Conservation (phyloP, 1,140 invertebrate species). For the Lepidotrigona ventralis region DNA sequence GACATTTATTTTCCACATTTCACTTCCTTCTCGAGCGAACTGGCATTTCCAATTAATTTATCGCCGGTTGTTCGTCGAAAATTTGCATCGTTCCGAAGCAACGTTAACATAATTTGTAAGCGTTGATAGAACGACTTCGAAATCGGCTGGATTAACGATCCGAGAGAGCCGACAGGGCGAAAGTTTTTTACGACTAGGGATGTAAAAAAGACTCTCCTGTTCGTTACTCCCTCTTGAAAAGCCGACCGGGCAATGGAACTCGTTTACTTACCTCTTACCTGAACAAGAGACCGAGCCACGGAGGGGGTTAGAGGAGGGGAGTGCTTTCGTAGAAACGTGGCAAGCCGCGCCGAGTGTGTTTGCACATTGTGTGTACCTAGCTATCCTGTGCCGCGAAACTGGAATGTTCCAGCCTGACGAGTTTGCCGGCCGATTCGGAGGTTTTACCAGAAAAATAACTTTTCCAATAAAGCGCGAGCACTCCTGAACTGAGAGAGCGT, state of each 20-base stretch:
- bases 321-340: slow-evolving; percentile 42
- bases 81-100: not conserved
- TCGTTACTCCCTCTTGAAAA: slow-evolving; percentile 42
- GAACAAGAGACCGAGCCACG: slow-evolving; percentile 19
- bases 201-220: slow-evolving; percentile 30
- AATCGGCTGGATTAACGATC: slow-evolving; percentile 22
- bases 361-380: slow-evolving; percentile 39
- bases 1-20: too few relatives aligned
- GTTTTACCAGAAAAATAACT: not conserved
- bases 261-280: slow-evolving; percentile 44
- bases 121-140: slow-evolving; percentile 10
- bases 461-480: not conserved
- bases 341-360: slow-evolving; percentile 33
- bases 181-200: slow-evolving; percentile 36
- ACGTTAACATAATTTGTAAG: slow-evolving; percentile 23
- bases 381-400: slow-evolving; percentile 36
- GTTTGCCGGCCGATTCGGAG: slow-evolving; percentile 30
- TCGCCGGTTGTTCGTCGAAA: not conserved
- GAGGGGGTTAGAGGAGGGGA: not conserved
- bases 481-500: not conserved
- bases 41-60: not conserved
- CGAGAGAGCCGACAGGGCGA: not conserved
- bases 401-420: slow-evolving; percentile 36
- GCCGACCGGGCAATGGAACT: slow-evolving; percentile 40
- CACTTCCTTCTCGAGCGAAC: too few relatives aligned